Evolutionary conservation across 2,797 vertebrate genomes (phyloP), one percentile per base, ranked within the genome.

Genomic region (Tauraco hartlaubi): DNA sequence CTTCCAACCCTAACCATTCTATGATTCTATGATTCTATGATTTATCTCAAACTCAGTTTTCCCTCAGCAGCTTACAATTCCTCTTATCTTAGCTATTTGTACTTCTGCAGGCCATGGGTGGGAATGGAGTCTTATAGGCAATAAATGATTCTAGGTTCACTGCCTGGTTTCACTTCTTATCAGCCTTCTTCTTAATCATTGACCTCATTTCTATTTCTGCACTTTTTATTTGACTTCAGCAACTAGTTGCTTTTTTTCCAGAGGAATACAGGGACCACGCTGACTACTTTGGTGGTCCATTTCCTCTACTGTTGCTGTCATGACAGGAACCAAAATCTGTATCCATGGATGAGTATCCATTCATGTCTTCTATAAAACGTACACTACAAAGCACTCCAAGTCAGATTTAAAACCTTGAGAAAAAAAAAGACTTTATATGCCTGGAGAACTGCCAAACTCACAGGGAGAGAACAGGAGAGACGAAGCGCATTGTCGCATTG

Each of bases 11-110:
- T 35, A 35, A 35, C 35, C 35, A 35, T 35, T 35, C 35, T 35
- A 35, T 35, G 35, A 35, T 35, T 35, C 35, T 35, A 35, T 35
- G 35, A 35, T 35, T 35, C 35, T 35, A 35, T 35, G 35, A 20
- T 35, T 8, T 62, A 56, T 82, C 74, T 84, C 80, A 76, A 78
- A 84, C 22, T 91, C 83, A 43, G 78, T 77, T 92, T 95, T 90
- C 49, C 76, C n/a, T 92, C 58, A 76, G 66, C 33, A 88, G 48
- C 23, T 86, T 92, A 80, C 48, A 75, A 84, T 84, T 78, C 58
- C 64, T 86, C 73, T 82, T 68, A 59, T 64, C 33, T 79, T 46
- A 31, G 37, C 26, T 84, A 37, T 92, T 61, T 75, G 20, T 55
- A 46, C 44, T 52, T 76, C 84, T 88, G 17, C 16, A 21, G 71